A percentile compares a stretch with the other conserved stretches of the same genome.
Conservation (phyloP, 1,140 invertebrate species). For the Andricus grossulariae region DNA sequence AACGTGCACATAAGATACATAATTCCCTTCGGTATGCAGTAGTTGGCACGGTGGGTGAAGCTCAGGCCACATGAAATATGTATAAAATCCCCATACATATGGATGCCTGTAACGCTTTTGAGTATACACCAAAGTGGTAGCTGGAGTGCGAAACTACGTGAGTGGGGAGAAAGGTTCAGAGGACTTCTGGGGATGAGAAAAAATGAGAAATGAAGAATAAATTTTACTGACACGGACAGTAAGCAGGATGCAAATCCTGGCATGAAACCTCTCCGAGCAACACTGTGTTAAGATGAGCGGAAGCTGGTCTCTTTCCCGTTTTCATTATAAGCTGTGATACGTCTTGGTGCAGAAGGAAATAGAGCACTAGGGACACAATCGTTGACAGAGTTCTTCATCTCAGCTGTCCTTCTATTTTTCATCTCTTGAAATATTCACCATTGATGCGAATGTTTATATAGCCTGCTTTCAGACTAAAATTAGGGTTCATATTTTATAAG, state of each 20-base stretch:
- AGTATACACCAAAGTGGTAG: not conserved
- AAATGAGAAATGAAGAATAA: not conserved
- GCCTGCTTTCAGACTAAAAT: not conserved
- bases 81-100: conserved; percentile 53
- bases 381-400: not conserved
- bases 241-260: not conserved
- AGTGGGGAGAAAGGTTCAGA: not conserved
- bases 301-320: not conserved
- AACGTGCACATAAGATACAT: too few species aligned
- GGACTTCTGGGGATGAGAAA: not conserved
- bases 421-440: not conserved
- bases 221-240: not conserved
- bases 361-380: not conserved
- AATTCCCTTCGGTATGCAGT: too few species aligned
- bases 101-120: conserved; percentile 35
- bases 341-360: not conserved
- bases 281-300: conserved; percentile 5
- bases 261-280: not conserved
- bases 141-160: not conserved
- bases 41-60: not conserved
- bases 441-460: not conserved
- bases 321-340: not conserved
- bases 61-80: conserved; percentile 47
- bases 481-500: not conserved
- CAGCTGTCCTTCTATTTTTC: not conserved